Percentiles rank a stretch among this genome's conserved stretches.
Evolutionary conservation across 2,797 vertebrate genomes (phyloP).

Genomic region (Helarctos malayanus): DNA sequence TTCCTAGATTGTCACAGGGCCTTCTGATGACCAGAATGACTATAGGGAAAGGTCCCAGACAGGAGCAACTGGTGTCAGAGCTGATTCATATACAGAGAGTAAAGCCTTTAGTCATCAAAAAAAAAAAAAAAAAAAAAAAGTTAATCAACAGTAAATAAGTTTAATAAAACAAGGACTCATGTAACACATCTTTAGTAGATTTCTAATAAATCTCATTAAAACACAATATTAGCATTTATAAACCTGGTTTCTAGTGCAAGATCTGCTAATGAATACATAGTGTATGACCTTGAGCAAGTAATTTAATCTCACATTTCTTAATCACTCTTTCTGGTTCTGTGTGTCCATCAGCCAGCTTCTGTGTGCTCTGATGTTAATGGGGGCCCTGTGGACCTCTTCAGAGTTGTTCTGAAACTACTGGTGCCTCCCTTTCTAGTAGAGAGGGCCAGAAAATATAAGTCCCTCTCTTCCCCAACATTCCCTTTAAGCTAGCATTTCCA

Average conservation of each 20-base stretch:
- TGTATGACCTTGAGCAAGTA: not conserved
- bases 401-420: not conserved
- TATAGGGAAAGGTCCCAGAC: not conserved
- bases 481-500: not conserved
- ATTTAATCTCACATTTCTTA: not conserved
- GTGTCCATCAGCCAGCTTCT: not conserved
- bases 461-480: not conserved
- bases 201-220: constrained; percentile 4
- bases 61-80: not conserved
- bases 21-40: not conserved
- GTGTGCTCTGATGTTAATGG: not conserved
- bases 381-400: not conserved
- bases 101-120: not conserved
- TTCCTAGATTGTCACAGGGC: not conserved
- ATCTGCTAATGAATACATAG: not conserved
- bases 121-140: not conserved
- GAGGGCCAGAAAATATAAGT: not conserved
- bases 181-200: not conserved
- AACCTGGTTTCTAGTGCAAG: not conserved
- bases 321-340: not conserved
- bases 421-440: not conserved
- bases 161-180: not conserved
- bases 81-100: not conserved
- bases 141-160: not conserved
- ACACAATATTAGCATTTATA: not conserved